These are phyloP conservation scores for Trissoscelio sp. DNA, from an alignment of 2,888 invertebrate genomes.

Conservation along the genomic window DNA sequence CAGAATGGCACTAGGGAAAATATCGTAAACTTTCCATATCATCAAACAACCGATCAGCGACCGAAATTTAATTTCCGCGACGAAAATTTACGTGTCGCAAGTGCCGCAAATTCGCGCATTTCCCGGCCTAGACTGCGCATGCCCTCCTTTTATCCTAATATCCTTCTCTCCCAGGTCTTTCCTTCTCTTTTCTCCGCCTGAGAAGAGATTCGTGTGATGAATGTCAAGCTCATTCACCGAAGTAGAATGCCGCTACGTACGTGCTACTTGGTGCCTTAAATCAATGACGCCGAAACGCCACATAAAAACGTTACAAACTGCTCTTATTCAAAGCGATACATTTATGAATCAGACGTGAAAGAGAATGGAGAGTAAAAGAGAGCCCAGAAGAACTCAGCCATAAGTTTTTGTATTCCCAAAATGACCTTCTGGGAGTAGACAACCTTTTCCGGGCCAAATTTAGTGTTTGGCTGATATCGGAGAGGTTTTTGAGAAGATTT, in stretches of 20 bases:
- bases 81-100: slow-evolving; percentile 16
- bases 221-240: slow-evolving; percentile 33
- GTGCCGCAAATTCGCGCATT: slow-evolving; percentile 10
- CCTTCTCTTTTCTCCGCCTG: background rate
- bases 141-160: slow-evolving; percentile 12
- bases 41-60: slow-evolving; percentile 2
- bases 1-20: too few species aligned
- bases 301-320: slow-evolving; percentile 1
- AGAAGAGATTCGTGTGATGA: slow-evolving; percentile 17
- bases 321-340: slow-evolving; percentile 3
- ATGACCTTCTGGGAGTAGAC: slow-evolving; percentile 2
- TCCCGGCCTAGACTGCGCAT: background rate
- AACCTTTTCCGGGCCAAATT: background rate
- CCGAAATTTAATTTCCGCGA: slow-evolving; percentile 21
- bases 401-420: slow-evolving; percentile 10
- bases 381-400: background rate
- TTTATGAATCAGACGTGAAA: background rate
- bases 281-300: slow-evolving; percentile 17
- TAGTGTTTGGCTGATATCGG: background rate
- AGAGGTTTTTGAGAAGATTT: background rate
- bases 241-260: slow-evolving; percentile 10
- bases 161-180: background rate
- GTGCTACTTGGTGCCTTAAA: slow-evolving; percentile 16
- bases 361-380: background rate
- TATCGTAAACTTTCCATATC: slow-evolving; percentile 1